Evolutionary conservation across 2,113 vertebrate genomes (phyloP), one percentile per base, ranked within the genome.

Genomic region (Nannospalax galili): DNA sequence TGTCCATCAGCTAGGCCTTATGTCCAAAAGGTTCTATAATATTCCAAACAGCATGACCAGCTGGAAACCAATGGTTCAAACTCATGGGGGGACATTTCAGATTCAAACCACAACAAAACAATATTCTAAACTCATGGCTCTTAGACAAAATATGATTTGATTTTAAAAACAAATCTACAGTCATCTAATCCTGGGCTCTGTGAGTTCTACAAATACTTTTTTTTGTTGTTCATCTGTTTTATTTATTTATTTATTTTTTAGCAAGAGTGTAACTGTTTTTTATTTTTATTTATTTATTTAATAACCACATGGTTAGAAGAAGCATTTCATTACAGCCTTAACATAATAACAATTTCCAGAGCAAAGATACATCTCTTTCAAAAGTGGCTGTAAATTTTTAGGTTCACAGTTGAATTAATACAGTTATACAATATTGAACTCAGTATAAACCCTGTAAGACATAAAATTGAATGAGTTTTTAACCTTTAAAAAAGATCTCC

Each of bases 81-180:
- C 42, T 3, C 40, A 45, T 45, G 62, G 35, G 17, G 81, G 62
- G 28, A 45, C 11, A 14, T 67, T 84, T 67, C 40, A 84, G 62
- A 48, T 35, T 10, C 30, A 45, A 17, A 67, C 19, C n/a, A 30
- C 17, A 22, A 11, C 40, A 84, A 65, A 48, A 35, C 40, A 48
- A 24, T 67, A 37, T 37, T 69, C 35, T 77, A 42, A 56, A 45
- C 65, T 42, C 12, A 20, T 78, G 14, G 16, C 24, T 24, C 24
- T 12, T n/a, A 73, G 58, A 78, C 37, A 92, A 94, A 90, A 48
- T 81, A 4, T 69, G 28, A 62, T 85, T n/a, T 94, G 62, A 75
- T 92, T 84, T 48, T 62, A 81, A 62, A 40, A 60, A 62, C 28
- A 62, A 81, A 62, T 14, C 79, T 22, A 81, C 58, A 81, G n/a